Conservation (phyloP, 2,113 vertebrate species). For the Aramus guarauna region DNA sequence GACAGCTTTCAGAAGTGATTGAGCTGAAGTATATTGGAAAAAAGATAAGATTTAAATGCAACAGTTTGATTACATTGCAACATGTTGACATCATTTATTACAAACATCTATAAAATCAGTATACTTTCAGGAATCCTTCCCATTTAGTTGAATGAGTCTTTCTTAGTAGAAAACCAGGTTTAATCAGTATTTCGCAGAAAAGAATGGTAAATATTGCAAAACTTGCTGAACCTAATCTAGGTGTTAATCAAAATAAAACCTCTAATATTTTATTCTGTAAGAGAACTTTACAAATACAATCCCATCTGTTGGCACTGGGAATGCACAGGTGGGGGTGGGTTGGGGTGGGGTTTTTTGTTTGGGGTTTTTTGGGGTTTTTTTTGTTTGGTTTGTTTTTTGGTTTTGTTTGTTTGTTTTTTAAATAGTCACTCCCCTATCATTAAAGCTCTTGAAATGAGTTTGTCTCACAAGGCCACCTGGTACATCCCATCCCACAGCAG, state of each 20-base stretch:
- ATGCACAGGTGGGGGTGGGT: neutral
- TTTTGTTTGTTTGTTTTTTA: no score
- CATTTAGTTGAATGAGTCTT: neutral
- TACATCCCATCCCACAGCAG: neutral
- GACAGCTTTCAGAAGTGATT: neutral
- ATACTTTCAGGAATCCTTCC: neutral
- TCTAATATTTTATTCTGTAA: neutral
- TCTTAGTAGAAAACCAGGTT: neutral
- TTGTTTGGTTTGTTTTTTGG: neutral
- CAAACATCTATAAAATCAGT: neutral
- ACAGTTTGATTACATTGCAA: neutral
- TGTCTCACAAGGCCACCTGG: neutral
- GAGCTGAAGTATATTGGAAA: neutral
- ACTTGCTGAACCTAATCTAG: neutral
- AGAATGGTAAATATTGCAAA: neutral
- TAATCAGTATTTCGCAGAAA: neutral
- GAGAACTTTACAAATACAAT: neutral
- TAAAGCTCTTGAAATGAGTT: neutral
- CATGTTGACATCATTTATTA: neutral
- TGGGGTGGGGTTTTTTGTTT: no score
- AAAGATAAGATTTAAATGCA: neutral
- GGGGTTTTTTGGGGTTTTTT: neutral
- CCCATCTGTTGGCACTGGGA: neutral
- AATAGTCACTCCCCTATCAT: neutral
- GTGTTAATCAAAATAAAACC: neutral